Evolutionary conservation across 1,140 invertebrate genomes (phyloP).

Genomic region (Rhagoletis zephyria): DNA sequence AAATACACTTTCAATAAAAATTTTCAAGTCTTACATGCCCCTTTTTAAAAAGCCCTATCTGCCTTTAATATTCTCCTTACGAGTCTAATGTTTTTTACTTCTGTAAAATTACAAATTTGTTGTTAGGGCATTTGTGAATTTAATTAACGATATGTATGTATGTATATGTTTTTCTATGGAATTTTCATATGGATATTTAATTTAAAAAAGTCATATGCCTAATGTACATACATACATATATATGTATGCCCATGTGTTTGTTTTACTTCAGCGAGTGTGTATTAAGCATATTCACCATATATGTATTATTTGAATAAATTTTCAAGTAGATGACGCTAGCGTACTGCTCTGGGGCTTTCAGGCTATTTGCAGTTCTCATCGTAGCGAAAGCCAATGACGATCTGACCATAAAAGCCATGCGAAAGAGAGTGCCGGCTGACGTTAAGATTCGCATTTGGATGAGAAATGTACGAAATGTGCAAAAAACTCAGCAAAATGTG

Average conservation of each 20-base stretch:
- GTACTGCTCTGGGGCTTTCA: constrained; percentile 23
- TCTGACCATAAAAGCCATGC: neutral
- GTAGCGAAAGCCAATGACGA: neutral
- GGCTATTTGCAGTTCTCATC: constrained; percentile 4
- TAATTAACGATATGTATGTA: too few species aligned
- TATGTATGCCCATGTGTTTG: neutral
- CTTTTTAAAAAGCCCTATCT: too few species aligned
- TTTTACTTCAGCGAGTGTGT: neutral
- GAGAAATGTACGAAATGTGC: neutral
- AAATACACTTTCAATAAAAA: too few species aligned
- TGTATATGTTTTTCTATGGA: neutral
- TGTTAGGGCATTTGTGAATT: too few species aligned
- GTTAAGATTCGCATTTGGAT: neutral
- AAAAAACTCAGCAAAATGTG: neutral
- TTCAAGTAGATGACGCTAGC: neutral
- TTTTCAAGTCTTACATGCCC: too few species aligned
- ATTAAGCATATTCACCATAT: neutral
- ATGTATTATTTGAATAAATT: neutral
- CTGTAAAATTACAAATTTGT: too few species aligned
- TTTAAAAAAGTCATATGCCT: neutral
- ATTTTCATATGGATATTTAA: neutral
- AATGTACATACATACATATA: neutral
- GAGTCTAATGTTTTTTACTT: too few species aligned
- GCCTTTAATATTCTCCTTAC: too few species aligned
- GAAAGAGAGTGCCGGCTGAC: constrained; percentile 4